phyloP scores from a whole-genome alignment of 2,888 invertebrate genomes.

The Mimachlamys varia region DNA sequence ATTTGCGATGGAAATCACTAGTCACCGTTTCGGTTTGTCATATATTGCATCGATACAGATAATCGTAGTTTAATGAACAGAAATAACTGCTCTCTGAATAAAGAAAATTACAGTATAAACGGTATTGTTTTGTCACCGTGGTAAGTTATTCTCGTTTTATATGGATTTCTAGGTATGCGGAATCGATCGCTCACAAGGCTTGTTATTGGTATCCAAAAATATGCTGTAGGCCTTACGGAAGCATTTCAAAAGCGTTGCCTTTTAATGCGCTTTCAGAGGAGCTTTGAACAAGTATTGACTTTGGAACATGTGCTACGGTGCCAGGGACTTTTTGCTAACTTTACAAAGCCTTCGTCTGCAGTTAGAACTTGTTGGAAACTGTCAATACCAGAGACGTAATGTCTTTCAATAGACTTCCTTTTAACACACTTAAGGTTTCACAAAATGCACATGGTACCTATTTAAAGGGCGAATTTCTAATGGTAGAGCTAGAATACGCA shows the following conservation, averaged over 20 bases:
- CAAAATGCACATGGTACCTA: not conserved
- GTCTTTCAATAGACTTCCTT: not conserved
- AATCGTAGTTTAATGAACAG: no score
- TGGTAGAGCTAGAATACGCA: not conserved
- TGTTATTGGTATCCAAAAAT: not conserved
- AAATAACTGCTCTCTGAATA: no score
- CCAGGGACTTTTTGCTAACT: not conserved
- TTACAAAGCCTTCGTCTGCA: not conserved
- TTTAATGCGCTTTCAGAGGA: not conserved
- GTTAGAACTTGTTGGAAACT: not conserved
- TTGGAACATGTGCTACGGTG: constrained; percentile 2
- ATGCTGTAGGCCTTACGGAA: not conserved
- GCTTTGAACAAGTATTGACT: constrained; percentile 4
- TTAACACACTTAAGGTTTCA: not conserved
- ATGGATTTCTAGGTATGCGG: not conserved
- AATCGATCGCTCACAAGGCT: not conserved
- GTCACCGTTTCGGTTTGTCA: no score
- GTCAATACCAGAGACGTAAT: not conserved
- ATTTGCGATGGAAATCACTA: no score
- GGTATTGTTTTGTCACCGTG: not conserved
- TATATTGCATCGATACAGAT: no score
- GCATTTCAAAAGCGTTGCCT: not conserved
- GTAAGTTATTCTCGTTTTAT: not conserved
- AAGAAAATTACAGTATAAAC: no score
- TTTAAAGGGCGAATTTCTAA: not conserved